Base-by-base conservation (phyloP, 1,140 invertebrate genomes). In the Galendromus occidentalis region DNA sequence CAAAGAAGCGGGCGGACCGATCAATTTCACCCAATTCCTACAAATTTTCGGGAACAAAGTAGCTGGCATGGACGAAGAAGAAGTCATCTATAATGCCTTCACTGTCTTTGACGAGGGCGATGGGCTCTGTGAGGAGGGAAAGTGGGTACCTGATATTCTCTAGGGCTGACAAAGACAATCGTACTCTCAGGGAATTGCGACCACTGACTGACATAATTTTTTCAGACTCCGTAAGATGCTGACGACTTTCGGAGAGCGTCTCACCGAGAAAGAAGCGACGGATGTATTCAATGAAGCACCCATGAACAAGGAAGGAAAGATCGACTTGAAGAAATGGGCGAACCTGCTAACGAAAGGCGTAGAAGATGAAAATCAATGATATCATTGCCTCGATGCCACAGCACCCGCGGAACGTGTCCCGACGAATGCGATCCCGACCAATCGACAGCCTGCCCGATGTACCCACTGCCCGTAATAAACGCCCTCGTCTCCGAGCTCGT, bases 11-110 rank as follows among this genome's bases (percentile, higher is more conserved):
- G 80, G 88, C 59, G 90, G 87, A 72, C 89, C 89, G 71, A 86
- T 94, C 79, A 94, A 92, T 80, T 94, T 94, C 82, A 93, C 91
- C 70, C 88, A 91, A 79, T 82, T 93, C 73, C 80, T 95, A 70
- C 87, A 85, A 71, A 82, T 95, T 68, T 94, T 94, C 79, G 91
- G 87, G 74, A 84, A 82, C 75, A 83, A 88, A 74, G 89, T 91
- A 84, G 81, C 83, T 70, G 84, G 84, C 71, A 70, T 59, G 67
- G 81, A 82, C 71, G 79, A 80, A 7, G 80, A 82, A 70, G 78
- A 82, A 68, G 78, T 79, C 2, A 82, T 83, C 44, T 76, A 74
- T 66, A 80, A 82, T 72, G 81, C 81, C n/a, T 83, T 82, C 72
- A 77, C 76, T 65, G 80, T 80, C 67, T 82, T 82, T 72, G 80